A percentile compares a stretch with the other conserved stretches of the same genome.
Evolutionary conservation across 2,888 invertebrate genomes (phyloP).

Genomic region (Lampropteryx suffumata): DNA sequence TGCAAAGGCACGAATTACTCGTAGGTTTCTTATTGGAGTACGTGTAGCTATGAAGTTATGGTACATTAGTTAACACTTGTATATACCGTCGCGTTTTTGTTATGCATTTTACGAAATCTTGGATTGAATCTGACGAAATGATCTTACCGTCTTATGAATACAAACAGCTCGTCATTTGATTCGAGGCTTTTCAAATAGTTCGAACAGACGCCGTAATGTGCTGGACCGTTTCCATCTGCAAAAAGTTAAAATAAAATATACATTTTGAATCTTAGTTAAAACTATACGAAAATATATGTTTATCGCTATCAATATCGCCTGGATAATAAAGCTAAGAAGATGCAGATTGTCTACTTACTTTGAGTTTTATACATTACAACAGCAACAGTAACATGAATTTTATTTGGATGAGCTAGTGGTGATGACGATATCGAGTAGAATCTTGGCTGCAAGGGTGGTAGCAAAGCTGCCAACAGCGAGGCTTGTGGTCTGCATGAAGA

Average conservation of each 20-base stretch:
- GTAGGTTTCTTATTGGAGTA: slow-evolving; percentile 13
- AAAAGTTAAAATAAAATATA: no score
- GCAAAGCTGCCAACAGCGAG: slow-evolving; percentile 89
- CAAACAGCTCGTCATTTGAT: slow-evolving; percentile 85
- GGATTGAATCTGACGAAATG: neutral
- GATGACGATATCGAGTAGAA: slow-evolving; percentile 98
- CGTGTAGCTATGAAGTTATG: slow-evolving; percentile 9
- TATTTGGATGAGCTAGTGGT: slow-evolving; percentile 86
- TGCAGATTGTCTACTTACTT: slow-evolving; percentile 73
- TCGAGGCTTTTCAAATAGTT: slow-evolving; percentile 90
- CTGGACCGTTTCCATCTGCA: slow-evolving; percentile 89
- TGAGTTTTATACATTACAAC: slow-evolving; percentile 93
- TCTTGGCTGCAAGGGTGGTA: slow-evolving; percentile 93
- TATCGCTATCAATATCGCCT: no score
- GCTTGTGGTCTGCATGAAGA: slow-evolving; percentile 92
- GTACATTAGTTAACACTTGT: slow-evolving; percentile 8
- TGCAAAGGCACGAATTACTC: slow-evolving; percentile 8
- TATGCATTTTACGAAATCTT: slow-evolving; percentile 1
- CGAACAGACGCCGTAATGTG: slow-evolving; percentile 96
- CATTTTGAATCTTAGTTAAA: no score
- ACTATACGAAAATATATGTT: no score
- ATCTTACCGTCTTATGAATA: slow-evolving; percentile 90
- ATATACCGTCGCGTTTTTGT: slow-evolving; percentile 2
- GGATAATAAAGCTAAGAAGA: neutral
- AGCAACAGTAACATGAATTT: slow-evolving; percentile 95